These are phyloP conservation scores for Drosophila merina DNA, from an alignment of 2,888 invertebrate genomes.

Conservation along the genomic window DNA sequence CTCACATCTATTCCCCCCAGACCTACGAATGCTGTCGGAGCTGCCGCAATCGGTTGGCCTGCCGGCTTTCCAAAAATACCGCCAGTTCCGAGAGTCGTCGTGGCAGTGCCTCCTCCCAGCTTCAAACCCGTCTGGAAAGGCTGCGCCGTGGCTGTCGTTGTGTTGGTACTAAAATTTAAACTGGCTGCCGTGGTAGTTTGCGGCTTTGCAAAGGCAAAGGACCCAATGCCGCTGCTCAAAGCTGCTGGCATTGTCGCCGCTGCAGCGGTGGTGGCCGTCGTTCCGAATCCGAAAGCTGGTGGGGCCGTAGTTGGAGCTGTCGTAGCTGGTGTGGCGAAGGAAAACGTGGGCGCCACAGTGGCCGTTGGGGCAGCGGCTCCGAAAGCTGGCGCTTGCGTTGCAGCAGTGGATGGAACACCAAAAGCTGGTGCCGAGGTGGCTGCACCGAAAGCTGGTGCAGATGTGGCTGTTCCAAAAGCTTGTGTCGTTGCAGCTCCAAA, in stretches of 20 bases:
- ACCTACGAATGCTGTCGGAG: constrained; percentile 78
- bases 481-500: too few relatives aligned
- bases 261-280: constrained; percentile 33
- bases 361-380: constrained; percentile 31
- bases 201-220: constrained; percentile 75
- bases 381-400: constrained; percentile 42
- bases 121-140: constrained; percentile 61
- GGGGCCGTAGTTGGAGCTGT: constrained; percentile 58
- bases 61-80: constrained; percentile 77
- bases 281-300: constrained; percentile 61
- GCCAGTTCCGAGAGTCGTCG: constrained; percentile 26
- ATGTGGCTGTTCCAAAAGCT: background rate
- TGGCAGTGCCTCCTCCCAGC: constrained; percentile 18
- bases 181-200: constrained; percentile 73
- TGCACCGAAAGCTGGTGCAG: constrained; percentile 31
- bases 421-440: constrained; percentile 27
- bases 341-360: constrained; percentile 60
- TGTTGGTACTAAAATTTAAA: constrained; percentile 80
- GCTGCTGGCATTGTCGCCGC: constrained; percentile 55
- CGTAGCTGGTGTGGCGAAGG: constrained; percentile 55
- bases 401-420: constrained; percentile 21
- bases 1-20: constrained; percentile 83
- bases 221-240: constrained; percentile 52
- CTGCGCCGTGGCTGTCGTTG: constrained; percentile 75
- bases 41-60: constrained; percentile 62